These are phyloP conservation scores for Alouatta palliata DNA, from an alignment of 2,113 vertebrate species.

Conservation along the genomic window DNA sequence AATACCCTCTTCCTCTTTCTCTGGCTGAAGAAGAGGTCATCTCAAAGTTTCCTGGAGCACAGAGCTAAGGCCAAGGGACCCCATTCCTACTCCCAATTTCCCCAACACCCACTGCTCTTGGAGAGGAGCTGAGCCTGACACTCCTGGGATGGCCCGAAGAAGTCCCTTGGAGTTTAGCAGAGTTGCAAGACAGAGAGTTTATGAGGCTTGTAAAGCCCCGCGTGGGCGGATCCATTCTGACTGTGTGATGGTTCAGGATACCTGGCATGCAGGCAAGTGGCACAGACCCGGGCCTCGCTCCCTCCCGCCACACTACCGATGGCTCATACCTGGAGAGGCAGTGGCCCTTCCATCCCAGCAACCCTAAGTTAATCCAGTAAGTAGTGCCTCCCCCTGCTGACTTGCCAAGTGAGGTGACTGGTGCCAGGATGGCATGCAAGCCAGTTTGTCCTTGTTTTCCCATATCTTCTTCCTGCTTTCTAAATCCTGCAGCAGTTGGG, in stretches of 20 bases:
- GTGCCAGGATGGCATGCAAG: not conserved
- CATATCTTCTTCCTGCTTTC: not conserved
- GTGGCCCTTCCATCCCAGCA: not conserved
- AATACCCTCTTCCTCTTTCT: not conserved
- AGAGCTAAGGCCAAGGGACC: not conserved
- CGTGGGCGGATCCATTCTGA: not conserved
- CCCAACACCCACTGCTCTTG: not conserved
- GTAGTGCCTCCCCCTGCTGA: too few relatives aligned
- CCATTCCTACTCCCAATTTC: not conserved
- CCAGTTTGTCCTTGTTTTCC: not conserved
- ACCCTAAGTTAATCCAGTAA: not conserved
- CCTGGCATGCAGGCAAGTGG: not conserved
- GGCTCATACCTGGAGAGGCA: not conserved
- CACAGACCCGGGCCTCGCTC: not conserved
- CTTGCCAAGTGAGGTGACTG: not conserved
- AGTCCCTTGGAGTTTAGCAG: not conserved
- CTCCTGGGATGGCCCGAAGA: not conserved
- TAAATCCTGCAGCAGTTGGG: not conserved
- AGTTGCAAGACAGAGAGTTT: not conserved
- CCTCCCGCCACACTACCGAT: rapidly evolving
- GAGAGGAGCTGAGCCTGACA: not conserved
- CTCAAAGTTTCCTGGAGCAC: not conserved
- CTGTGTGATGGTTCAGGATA: not conserved
- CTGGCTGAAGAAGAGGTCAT: not conserved
- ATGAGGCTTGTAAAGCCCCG: not conserved